Base-by-base conservation (phyloP, 2,797 vertebrate species). In the Eurystomus glaucurus region DNA sequence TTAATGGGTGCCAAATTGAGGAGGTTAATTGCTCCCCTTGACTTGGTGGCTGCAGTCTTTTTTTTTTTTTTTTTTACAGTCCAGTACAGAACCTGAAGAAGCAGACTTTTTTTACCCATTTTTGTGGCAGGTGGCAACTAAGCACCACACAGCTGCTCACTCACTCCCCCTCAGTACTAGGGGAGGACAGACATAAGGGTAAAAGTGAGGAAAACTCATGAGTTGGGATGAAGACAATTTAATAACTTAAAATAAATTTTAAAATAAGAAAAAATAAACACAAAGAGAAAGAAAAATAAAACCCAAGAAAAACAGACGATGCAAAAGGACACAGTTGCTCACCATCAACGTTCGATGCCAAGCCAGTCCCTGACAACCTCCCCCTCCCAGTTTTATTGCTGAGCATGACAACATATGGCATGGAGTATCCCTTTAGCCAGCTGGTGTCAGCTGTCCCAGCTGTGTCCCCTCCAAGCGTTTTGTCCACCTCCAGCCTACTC, bases 321-420 rank as follows among this genome's bases (percentile, higher is more conserved):
- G 23, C 60, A 43, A 78, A 77, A 64, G 60, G 52, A 64, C 62
- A 65, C 11, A 43, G 8, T 78, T 78, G 48, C 48, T 78, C 23
- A 54, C 37, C 23, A 52, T 14, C 37, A 33, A 22, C 0, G 3
- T 29, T 14, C 2, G 1, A 52, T 64, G 31, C 60, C 4, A 10
- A 64, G 29, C 4, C 61, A 54, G 39, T 6, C 11, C 37, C 31
- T 0, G 4, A 19, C 37, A 54, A 35, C 15, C 5, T 19, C 37
- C 37, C 10, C 6, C 6, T 6, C 11, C 29, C 5, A 11, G 8
- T 22, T 35, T 79, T 64, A 14, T 66, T 48, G 16, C 21, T 68
- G 51, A 57, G 7, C 20, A 37, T 3, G 12, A 33, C 4, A 21
- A 54, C 65, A 11, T 37, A 4, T 55, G 16, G 16, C 43, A 21